Evolutionary conservation across 2,797 vertebrate genomes (phyloP).

Genomic region (Meda fulgida): DNA sequence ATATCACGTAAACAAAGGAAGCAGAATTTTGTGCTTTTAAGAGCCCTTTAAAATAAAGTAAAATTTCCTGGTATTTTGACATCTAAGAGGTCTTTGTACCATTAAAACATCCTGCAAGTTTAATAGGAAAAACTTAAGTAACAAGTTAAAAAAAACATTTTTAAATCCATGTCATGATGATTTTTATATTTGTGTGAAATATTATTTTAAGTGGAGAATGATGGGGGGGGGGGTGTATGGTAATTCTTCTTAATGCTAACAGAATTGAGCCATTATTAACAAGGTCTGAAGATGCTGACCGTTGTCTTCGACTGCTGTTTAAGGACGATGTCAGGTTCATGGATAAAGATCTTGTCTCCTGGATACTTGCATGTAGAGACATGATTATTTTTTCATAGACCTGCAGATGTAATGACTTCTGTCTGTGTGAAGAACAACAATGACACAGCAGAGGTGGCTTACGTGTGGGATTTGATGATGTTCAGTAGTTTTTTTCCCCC

Average conservation of each 20-base stretch:
- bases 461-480: background rate
- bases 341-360: slow-evolving; percentile 1
- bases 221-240: too few species aligned
- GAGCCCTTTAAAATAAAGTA: background rate
- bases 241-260: background rate
- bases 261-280: background rate
- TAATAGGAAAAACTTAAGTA: background rate
- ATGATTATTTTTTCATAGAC: background rate
- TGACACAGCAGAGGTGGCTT: background rate
- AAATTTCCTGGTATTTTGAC: background rate
- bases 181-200: too few species aligned
- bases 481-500: background rate
- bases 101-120: background rate
- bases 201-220: background rate
- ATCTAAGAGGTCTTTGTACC: background rate
- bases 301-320: background rate
- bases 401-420: background rate
- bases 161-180: too few species aligned
- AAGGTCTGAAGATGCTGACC: background rate
- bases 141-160: too few species aligned
- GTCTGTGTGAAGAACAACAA: background rate
- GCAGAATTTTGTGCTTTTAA: background rate
- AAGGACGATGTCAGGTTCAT: background rate
- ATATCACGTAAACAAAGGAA: background rate
- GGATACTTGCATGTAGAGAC: background rate